Percentiles rank a stretch among this genome's conserved stretches.
Conservation (phyloP, 2,888 invertebrate genomes). For the Macrophya alboannulata region DNA sequence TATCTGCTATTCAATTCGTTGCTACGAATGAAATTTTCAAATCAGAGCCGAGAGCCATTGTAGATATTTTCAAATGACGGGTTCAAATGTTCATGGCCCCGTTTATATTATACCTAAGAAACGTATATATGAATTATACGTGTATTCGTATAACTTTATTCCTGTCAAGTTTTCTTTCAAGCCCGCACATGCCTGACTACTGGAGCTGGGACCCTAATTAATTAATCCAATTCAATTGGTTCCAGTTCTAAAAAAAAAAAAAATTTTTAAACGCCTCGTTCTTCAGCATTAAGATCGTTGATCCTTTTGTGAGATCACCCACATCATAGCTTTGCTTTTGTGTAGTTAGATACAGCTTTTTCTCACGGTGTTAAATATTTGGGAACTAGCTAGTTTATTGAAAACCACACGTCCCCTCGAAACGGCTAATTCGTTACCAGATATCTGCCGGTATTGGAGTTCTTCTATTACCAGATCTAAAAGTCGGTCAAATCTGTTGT, state of each 20-base stretch:
- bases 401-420: not conserved
- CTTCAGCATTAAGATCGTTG: conserved; percentile 1
- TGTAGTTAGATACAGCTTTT: not conserved
- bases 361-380: conserved; percentile 40
- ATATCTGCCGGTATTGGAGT: not conserved
- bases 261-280: conserved; percentile 20
- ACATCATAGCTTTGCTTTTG: conserved; percentile 26
- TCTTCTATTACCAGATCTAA: conserved; percentile 6
- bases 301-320: conserved; percentile 29
- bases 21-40: not conserved
- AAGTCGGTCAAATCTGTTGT: conserved; percentile 45
- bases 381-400: not conserved
- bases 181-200: conserved; percentile 31
- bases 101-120: not conserved
- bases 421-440: not conserved
- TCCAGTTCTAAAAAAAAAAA: conserved; percentile 27
- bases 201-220: conserved; percentile 31
- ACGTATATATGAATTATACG: too few species aligned
- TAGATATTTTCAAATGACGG: not conserved
- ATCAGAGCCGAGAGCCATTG: not conserved
- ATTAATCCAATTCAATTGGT: conserved; percentile 51
- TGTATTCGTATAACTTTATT: not conserved
- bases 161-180: not conserved
- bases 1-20: too few species aligned
- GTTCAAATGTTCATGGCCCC: not conserved